Conservation (phyloP, 2,888 invertebrate species). For the Rotaria macrura region DNA sequence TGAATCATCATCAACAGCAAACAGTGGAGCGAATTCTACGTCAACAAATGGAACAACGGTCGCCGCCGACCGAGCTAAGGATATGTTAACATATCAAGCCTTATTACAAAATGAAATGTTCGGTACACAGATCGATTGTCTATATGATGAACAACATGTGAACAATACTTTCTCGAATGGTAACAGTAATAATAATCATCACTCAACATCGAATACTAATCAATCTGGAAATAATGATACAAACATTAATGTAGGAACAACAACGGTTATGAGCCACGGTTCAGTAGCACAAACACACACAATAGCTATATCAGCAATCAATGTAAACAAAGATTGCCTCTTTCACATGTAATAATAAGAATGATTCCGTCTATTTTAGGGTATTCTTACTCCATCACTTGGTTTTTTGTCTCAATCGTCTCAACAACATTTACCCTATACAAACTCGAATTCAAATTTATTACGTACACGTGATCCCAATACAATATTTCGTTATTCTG, state of each 20-base stretch:
- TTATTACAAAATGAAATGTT: conserved; percentile 21
- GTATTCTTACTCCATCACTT: not conserved
- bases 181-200: not conserved
- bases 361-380: not conserved
- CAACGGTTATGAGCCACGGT: not conserved
- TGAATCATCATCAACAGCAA: not conserved
- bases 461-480: conserved; percentile 1
- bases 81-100: conserved; percentile 4
- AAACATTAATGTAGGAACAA: not conserved
- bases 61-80: not conserved
- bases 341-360: not conserved
- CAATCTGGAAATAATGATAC: not conserved
- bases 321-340: not conserved
- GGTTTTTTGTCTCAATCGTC: not conserved
- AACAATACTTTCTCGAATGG: not conserved
- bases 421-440: not conserved
- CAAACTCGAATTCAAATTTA: conserved; percentile 10
- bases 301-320: not conserved
- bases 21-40: not conserved
- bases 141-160: conserved; percentile 7
- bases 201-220: not conserved
- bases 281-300: not conserved
- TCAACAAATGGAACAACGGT: not conserved
- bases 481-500: conserved; percentile 14
- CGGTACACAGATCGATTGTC: not conserved